These are phyloP conservation scores for Melinaea marsaeus DNA, from an alignment of 2,888 invertebrate genomes.

Conservation along the genomic window DNA sequence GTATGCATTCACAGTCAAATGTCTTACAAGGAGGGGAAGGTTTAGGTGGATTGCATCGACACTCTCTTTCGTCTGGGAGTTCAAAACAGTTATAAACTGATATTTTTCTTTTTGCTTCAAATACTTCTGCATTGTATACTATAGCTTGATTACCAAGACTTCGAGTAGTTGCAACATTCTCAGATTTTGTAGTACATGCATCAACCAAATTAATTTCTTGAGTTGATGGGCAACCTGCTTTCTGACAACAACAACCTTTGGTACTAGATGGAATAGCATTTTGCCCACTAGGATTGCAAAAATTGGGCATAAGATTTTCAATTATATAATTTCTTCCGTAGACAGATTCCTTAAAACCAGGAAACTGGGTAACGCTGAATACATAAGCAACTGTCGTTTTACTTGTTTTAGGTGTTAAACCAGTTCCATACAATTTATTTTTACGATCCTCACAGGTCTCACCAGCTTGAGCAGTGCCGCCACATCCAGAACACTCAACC, in stretches of 20 bases:
- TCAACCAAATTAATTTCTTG: conserved; percentile 24
- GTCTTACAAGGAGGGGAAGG: conserved; percentile 62
- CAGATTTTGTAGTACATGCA: conserved; percentile 29
- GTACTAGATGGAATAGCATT: conserved; percentile 21
- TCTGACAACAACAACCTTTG: conserved; percentile 40
- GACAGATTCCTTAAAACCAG: conserved; percentile 44
- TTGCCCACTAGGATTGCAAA: conserved; percentile 26
- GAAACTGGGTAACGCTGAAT: conserved; percentile 45
- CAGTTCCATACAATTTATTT: conserved; percentile 47
- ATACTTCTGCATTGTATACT: conserved; percentile 41
- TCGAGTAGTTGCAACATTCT: conserved; percentile 32
- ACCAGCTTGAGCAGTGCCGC: conserved; percentile 46
- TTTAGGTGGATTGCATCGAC: conserved; percentile 61
- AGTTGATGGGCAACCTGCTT: conserved; percentile 23
- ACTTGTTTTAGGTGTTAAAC: conserved; percentile 48
- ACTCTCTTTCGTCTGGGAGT: conserved; percentile 56
- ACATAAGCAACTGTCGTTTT: conserved; percentile 50
- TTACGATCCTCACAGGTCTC: conserved; percentile 58
- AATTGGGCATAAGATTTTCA: conserved; percentile 39
- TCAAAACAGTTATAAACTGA: conserved; percentile 50
- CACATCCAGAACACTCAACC: conserved; percentile 50
- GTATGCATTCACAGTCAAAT: conserved; percentile 64
- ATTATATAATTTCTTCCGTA: conserved; percentile 47
- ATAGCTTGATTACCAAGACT: conserved; percentile 37
- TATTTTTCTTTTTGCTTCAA: conserved; percentile 35